Conservation (phyloP, 2,797 vertebrate species). For the Ptychadena robeensis region DNA sequence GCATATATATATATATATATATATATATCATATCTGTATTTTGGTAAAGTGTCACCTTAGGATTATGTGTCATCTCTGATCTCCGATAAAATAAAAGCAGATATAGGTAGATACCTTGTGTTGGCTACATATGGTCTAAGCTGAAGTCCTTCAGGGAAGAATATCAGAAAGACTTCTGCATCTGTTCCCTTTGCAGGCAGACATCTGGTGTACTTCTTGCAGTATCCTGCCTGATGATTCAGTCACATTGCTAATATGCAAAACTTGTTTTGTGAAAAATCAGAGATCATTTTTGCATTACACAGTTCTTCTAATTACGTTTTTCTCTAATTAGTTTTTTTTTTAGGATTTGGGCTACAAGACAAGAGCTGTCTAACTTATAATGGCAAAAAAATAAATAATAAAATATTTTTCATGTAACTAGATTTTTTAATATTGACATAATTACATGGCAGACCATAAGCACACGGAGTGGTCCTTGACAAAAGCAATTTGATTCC, state of each 20-base stretch:
- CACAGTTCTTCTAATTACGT: not conserved
- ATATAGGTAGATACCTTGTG: conserved; percentile 44
- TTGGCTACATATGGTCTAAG: conserved; percentile 54
- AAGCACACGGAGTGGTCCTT: no score
- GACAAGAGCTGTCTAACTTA: not conserved
- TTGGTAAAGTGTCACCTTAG: conserved; percentile 4
- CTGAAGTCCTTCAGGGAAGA: conserved; percentile 45
- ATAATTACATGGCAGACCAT: no score
- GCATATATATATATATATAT: no score
- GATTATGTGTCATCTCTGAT: conserved; percentile 21
- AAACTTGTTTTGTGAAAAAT: conserved; percentile 40
- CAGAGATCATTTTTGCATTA: conserved; percentile 14
- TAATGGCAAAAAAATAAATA: no score
- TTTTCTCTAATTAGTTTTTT: no score
- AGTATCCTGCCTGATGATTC: conserved; percentile 52
- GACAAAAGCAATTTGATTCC: no score
- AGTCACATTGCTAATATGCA: conserved; percentile 39
- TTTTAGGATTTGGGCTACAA: not conserved
- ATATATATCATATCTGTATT: no score
- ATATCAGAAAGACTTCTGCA: conserved; percentile 48
- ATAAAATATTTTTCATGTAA: no score
- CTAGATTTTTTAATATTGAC: no score
- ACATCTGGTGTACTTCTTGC: conserved; percentile 52
- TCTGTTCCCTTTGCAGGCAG: conserved; percentile 53
- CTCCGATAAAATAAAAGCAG: conserved; percentile 34